Percentiles rank a stretch among this genome's conserved stretches.
These are phyloP conservation scores for Lontra canadensis DNA, from an alignment of 2,113 vertebrate genomes.

Conservation along the genomic window DNA sequence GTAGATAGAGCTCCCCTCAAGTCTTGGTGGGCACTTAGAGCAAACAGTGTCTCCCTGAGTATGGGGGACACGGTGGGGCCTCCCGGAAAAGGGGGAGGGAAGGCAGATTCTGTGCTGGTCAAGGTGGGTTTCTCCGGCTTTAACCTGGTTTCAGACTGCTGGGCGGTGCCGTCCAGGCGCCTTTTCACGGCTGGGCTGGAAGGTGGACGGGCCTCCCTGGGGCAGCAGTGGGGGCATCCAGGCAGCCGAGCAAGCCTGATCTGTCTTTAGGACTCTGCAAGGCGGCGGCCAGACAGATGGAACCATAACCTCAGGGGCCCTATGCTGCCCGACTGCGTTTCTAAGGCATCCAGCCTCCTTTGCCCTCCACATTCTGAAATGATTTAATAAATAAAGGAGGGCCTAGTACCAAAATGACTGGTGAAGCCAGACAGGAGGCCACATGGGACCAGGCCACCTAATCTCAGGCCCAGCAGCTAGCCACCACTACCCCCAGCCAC, in stretches of 20 bases:
- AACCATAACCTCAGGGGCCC: background rate
- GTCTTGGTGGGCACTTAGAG: background rate
- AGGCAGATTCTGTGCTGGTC: background rate
- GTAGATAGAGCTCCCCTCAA: background rate
- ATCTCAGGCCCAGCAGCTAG: background rate
- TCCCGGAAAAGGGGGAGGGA: background rate
- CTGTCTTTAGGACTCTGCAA: background rate
- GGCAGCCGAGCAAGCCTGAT: background rate
- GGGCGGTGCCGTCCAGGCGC: rapidly evolving
- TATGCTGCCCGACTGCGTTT: background rate
- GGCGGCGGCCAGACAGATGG: rapidly evolving
- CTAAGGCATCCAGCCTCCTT: background rate
- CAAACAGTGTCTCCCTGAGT: background rate
- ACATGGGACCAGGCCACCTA: background rate
- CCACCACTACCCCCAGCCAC: background rate
- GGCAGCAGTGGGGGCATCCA: rapidly evolving
- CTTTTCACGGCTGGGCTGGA: background rate
- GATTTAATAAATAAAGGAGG: background rate
- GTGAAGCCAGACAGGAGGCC: background rate
- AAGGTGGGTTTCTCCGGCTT: background rate
- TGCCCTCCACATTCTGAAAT: background rate
- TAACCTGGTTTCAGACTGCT: background rate
- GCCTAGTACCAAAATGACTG: background rate
- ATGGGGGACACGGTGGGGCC: background rate
- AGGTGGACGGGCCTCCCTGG: background rate